phyloP scores from a whole-genome alignment of 2,113 vertebrate genomes.

The Cygnus buccinator region DNA sequence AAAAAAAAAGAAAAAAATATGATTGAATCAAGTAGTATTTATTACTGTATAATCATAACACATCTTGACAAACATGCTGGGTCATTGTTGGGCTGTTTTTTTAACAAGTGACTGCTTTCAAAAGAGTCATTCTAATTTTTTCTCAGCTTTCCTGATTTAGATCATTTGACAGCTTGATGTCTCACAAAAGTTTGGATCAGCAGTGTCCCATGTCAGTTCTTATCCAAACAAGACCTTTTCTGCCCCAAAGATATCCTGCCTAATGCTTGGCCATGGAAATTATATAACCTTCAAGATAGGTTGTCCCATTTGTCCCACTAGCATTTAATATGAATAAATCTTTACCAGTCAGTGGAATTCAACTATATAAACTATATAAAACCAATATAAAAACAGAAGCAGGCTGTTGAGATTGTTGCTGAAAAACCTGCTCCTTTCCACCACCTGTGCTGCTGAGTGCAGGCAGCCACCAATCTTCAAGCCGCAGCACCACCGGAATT shows the following conservation, averaged over 20 bases:
- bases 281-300: neutral
- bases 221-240: neutral
- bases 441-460: neutral
- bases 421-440: neutral
- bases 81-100: neutral
- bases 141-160: neutral
- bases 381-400: neutral
- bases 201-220: neutral
- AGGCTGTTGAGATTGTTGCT: neutral
- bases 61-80: neutral
- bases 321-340: accelerated
- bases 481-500: neutral
- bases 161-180: neutral
- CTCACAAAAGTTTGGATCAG: neutral
- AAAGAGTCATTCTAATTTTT: neutral
- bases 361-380: neutral
- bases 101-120: neutral
- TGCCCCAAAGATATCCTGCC: neutral
- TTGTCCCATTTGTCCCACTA: neutral
- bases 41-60: slow-evolving; percentile 46
- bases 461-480: neutral
- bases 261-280: neutral
- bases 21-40: slow-evolving; percentile 46
- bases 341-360: neutral
- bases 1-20: neutral